A percentile compares a stretch with the other conserved stretches of the same genome.
phyloP scores from a whole-genome alignment of 2,797 vertebrate genomes.

The Xyrichtys novacula region DNA sequence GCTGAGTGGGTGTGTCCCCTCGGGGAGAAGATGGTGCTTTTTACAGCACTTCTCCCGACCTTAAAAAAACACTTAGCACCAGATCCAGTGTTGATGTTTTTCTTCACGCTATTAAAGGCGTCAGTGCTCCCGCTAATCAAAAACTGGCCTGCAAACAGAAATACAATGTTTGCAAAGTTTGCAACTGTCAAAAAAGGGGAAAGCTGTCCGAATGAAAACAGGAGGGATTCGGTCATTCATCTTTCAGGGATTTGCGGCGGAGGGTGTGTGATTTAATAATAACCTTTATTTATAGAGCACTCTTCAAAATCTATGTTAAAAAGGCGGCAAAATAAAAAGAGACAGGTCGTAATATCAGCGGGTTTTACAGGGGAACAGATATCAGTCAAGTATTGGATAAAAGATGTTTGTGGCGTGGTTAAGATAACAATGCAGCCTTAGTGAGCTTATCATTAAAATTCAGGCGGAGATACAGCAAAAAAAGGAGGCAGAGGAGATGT shows the following conservation, averaged over 20 bases:
- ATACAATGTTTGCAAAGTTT: slow-evolving; percentile 65
- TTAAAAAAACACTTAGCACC: slow-evolving; percentile 82
- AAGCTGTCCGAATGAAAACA: slow-evolving; percentile 63
- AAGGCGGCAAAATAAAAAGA: background rate
- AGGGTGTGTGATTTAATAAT: slow-evolving; percentile 24
- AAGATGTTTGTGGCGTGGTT: slow-evolving; percentile 50
- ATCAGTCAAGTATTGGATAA: slow-evolving; percentile 3
- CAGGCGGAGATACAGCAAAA: slow-evolving; percentile 64
- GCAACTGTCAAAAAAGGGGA: slow-evolving; percentile 60
- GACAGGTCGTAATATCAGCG: background rate
- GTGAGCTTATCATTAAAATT: slow-evolving; percentile 76
- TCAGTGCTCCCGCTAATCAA: slow-evolving; percentile 68
- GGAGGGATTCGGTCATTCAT: slow-evolving; percentile 39
- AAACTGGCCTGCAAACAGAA: slow-evolving; percentile 68
- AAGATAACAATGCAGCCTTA: slow-evolving; percentile 64
- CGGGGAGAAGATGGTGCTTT: slow-evolving; percentile 72
- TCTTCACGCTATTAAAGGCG: slow-evolving; percentile 59
- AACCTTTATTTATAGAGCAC: slow-evolving; percentile 5
- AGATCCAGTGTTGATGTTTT: slow-evolving; percentile 69
- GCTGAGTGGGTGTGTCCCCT: slow-evolving; percentile 76
- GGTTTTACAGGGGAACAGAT: background rate
- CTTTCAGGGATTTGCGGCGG: slow-evolving; percentile 45
- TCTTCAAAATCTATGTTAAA: background rate
- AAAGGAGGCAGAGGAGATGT: slow-evolving; percentile 49
- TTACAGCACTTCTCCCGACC: slow-evolving; percentile 81